phyloP scores from a whole-genome alignment of 2,113 vertebrate genomes.

The Trogon melanurus region DNA sequence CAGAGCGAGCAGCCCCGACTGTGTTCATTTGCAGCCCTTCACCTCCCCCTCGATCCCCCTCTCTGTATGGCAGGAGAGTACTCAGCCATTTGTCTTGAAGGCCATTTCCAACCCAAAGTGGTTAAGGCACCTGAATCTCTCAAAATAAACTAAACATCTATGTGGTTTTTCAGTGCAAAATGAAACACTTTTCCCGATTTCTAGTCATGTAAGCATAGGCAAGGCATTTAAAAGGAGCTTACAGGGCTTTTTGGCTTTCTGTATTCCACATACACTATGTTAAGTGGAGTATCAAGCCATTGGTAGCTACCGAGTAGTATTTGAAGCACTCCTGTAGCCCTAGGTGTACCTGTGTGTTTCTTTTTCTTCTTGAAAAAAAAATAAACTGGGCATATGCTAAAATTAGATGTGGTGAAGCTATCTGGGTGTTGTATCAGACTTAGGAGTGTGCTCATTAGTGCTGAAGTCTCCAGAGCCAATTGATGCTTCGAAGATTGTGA shows the following conservation, averaged over 20 bases:
- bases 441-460: background rate
- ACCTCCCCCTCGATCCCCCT: background rate
- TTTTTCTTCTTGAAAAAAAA: background rate
- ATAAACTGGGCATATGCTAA: background rate
- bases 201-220: background rate
- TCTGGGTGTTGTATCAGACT: background rate
- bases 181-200: background rate
- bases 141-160: background rate
- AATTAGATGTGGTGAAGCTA: background rate
- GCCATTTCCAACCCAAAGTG: background rate
- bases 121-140: background rate
- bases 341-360: background rate
- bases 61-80: background rate
- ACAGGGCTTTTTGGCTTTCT: background rate
- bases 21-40: background rate
- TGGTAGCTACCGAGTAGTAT: background rate
- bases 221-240: background rate
- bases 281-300: background rate
- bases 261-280: background rate
- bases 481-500: background rate
- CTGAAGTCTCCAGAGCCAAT: background rate
- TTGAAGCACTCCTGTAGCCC: background rate
- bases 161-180: background rate
- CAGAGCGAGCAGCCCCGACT: background rate
- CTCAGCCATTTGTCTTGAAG: background rate